Base-by-base conservation (phyloP, 2,888 invertebrate species). In the Sisyra nigra region DNA sequence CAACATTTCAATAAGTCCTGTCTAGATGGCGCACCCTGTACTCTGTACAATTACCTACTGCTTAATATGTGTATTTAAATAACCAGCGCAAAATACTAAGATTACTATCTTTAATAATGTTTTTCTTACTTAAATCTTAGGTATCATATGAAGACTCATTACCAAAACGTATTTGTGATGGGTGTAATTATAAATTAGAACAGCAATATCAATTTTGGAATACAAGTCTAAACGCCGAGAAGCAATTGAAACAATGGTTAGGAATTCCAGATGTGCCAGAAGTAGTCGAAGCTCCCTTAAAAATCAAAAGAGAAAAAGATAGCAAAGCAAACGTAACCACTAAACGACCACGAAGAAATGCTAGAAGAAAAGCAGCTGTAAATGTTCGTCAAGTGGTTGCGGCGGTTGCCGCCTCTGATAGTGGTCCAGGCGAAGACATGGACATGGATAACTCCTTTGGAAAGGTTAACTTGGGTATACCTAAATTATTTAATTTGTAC, bases 171-270 rank as follows among this genome's bases (percentile, higher is more conserved):
- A 74, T 80, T 52, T 80, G 80, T 57, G 74, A 78, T 58, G 72
- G 70, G 49, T 80, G 80, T 59, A 73, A 74, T 58, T 74, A 72
- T 57, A 79, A 78, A 67, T 69, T 80, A 55, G 79, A 80, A 54
- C 71, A 76, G 58, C 67, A 76, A 52, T 80, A 80, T 59, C 72
- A 77, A 58, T 80, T 80, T 60, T 78, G 77, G 65, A 80, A 76
- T 55, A 74, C 74, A 52, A 71, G 76, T 41, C 71, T 72, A 8
- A 76, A 72, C 59, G 71, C 76, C 32, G 79, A 80, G 53, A 73
- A 74, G 50, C 61, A 62, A 47, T 51, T 64, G 44, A 46, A 59
- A 45, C 49, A 55, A 50, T 63, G 60, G 62, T 48, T 63, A 34
- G 54, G 52, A 13, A 45, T 40, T 34, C 15, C 37, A 18, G 38